phyloP scores from a whole-genome alignment of 2,888 invertebrate genomes.

The Molorchus minor region DNA sequence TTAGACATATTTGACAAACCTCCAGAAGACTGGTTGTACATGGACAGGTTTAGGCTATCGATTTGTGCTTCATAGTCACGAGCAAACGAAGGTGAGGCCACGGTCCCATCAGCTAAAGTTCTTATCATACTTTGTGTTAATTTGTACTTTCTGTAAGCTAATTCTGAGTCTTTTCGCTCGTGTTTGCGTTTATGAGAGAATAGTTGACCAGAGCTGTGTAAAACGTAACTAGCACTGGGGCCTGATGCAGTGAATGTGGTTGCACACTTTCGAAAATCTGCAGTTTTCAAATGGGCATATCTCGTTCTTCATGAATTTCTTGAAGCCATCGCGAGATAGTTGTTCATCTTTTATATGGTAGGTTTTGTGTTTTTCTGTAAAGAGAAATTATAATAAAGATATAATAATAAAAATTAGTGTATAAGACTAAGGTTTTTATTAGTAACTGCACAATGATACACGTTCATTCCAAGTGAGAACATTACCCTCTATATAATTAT shows the following conservation, averaged over 20 bases:
- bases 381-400: slow-evolving; percentile 27
- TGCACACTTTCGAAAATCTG: slow-evolving; percentile 92
- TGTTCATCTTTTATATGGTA: slow-evolving; percentile 98
- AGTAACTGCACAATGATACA: too few relatives aligned
- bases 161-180: slow-evolving; percentile 91
- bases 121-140: slow-evolving; percentile 69
- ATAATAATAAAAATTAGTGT: not conserved
- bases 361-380: slow-evolving; percentile 96
- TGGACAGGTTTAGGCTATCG: slow-evolving; percentile 57
- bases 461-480: too few relatives aligned
- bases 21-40: slow-evolving; percentile 51
- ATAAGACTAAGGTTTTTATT: too few relatives aligned
- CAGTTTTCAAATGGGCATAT: slow-evolving; percentile 91
- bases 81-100: slow-evolving; percentile 58
- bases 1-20: slow-evolving; percentile 58
- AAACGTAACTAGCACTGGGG: slow-evolving; percentile 94
- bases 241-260: slow-evolving; percentile 98
- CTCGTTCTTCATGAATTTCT: slow-evolving; percentile 98
- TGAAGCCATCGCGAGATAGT: slow-evolving; percentile 94
- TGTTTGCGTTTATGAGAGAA: slow-evolving; percentile 98
- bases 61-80: slow-evolving; percentile 65
- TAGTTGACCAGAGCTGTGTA: slow-evolving; percentile 96
- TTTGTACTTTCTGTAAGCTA: slow-evolving; percentile 83
- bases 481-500: too few relatives aligned
- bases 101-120: slow-evolving; percentile 67